Evolutionary conservation across 2,113 vertebrate species (phyloP), one percentile per base, ranked within the genome.

Genomic region (Sciurus niger): DNA sequence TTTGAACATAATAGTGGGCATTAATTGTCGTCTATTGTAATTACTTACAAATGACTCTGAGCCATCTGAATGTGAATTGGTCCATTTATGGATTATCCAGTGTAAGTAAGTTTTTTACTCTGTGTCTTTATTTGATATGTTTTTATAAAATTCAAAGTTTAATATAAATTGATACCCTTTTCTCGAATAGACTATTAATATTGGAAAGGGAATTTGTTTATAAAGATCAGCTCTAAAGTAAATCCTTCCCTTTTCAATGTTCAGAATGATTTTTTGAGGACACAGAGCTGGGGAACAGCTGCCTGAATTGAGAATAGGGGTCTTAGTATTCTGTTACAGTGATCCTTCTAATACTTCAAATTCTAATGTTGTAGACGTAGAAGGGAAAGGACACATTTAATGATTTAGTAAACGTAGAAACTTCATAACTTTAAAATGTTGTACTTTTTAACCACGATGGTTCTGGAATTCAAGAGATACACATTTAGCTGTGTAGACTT

Each of bases 331-430:
- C 28, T 37, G 68, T 3, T 16, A 14, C 1, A 2, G 17, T 43
- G 53, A 67, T 10, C 24, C 32, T 32, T 30, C 30, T 30, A 55
- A 1, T n/a, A 46, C 24, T 58, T 40, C 9, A 32, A n/a, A 13
- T 58, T 60, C 18, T 43, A 30, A 46, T 82, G 25, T 43, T 58
- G 18, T 34, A 32, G 30, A 32, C 34, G 43, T 46, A 32, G 9
- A 2, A 55, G 60, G 17, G 1, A 40, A 83, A 22, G 12, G n/a
- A 68, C 17, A 53, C 24, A 58, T 78, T 40, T 65, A 84, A 55
- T 83, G 24, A 48, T 63, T 84, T 25, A 82, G 28, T 72, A 73
- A 55, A 40, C 78, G 17, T 18, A 94, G 84, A 92, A 91, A 78
- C 18, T 24, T 22, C 3, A 13, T 53, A 76, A 22, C 3, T 65